Conservation (phyloP, 2,113 vertebrate species). For the Pygoscelis adeliae region DNA sequence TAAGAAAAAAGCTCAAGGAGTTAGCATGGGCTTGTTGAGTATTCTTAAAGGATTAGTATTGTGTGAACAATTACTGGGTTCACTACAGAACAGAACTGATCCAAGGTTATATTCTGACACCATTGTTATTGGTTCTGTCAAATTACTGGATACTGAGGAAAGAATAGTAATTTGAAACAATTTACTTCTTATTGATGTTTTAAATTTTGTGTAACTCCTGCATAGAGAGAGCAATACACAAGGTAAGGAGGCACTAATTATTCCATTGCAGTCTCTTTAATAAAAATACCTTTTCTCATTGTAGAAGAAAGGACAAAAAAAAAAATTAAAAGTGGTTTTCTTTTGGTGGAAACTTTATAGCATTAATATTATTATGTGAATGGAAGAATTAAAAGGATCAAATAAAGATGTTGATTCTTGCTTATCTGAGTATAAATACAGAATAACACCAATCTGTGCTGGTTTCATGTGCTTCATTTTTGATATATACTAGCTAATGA, state of each 20-base stretch:
- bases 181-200: conserved; percentile 69
- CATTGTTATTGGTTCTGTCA: conserved; percentile 57
- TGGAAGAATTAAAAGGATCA: not conserved
- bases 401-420: not conserved
- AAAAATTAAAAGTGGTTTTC: not conserved
- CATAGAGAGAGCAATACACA: conserved; percentile 31
- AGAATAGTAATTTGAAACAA: conserved; percentile 69
- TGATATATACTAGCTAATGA: not conserved
- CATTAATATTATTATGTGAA: not conserved
- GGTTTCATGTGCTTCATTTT: not conserved
- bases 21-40: conserved; percentile 30
- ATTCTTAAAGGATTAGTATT: conserved; percentile 56
- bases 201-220: conserved; percentile 57
- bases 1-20: conserved; percentile 31
- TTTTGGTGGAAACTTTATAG: conserved; percentile 16
- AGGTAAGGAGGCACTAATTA: conserved; percentile 58
- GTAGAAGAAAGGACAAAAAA: not conserved
- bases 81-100: conserved; percentile 18
- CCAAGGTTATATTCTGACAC: conserved; percentile 65
- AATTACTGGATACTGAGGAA: conserved; percentile 64
- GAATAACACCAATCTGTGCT: not conserved
- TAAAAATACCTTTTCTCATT: conserved; percentile 27
- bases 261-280: conserved; percentile 32
- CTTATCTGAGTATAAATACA: not conserved
- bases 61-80: conserved; percentile 34